Conservation (phyloP, 2,113 vertebrate genomes). For the Hippotragus niger region DNA sequence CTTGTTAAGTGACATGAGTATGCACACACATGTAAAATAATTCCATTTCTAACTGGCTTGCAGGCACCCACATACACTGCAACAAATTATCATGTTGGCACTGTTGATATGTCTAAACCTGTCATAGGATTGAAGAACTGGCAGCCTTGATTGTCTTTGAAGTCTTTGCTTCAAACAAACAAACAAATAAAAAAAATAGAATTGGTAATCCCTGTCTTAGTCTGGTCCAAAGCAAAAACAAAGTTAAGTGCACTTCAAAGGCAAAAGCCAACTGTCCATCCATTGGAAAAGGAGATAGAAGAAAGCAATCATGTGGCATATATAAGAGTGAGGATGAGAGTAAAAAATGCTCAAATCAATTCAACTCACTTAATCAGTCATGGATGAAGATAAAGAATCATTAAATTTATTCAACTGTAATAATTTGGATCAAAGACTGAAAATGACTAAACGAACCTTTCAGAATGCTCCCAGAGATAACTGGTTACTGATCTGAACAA, state of each 20-base stretch:
- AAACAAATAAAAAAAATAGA: neutral
- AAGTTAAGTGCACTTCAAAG: constrained; percentile 49
- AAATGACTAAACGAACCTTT: neutral
- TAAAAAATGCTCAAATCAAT: neutral
- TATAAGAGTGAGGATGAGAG: neutral
- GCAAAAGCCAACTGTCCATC: neutral
- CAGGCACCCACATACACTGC: neutral
- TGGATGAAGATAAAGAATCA: neutral
- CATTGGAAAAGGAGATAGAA: constrained; percentile 1
- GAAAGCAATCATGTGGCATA: constrained; percentile 4
- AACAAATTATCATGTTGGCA: neutral
- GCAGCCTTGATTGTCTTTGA: constrained; percentile 27
- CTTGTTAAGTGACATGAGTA: neutral
- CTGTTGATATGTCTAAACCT: neutral
- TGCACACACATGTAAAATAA: neutral
- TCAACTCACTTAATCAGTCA: constrained; percentile 12
- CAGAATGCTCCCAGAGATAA: neutral
- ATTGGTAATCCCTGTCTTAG: neutral
- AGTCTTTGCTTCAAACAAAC: constrained; percentile 5
- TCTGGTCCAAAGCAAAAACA: constrained; percentile 21
- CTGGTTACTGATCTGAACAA: neutral
- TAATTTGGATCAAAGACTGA: constrained; percentile 11
- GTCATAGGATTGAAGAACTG: neutral
- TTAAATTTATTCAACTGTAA: neutral
- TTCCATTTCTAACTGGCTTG: neutral